phyloP scores from a whole-genome alignment of 2,113 vertebrate genomes.

The Bujurquina vittata region DNA sequence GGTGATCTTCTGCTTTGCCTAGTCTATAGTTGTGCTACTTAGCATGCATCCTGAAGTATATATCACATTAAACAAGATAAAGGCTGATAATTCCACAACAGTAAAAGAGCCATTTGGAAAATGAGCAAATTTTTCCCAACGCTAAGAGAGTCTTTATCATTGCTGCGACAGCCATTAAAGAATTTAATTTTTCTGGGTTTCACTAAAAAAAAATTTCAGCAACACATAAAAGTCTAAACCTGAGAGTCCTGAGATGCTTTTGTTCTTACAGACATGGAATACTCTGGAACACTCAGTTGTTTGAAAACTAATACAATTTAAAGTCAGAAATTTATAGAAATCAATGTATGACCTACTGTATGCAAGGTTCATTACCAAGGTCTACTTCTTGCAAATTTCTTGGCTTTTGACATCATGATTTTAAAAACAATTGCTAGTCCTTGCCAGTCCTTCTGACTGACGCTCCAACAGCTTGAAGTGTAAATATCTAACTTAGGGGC shows the following conservation, averaged over 20 bases:
- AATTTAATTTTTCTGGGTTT: background rate
- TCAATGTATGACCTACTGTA: background rate
- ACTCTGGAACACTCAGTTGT: background rate
- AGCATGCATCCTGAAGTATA: background rate
- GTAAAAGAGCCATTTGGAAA: conserved; percentile 8
- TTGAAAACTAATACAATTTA: background rate
- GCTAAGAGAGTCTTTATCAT: conserved; percentile 1
- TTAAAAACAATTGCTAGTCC: too few relatives aligned
- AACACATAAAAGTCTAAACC: background rate
- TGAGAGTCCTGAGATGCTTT: background rate
- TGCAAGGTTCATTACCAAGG: background rate
- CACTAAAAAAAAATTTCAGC: conserved; percentile 2
- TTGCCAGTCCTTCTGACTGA: background rate
- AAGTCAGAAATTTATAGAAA: background rate
- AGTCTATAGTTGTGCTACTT: background rate
- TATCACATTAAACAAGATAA: background rate
- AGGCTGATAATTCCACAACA: background rate
- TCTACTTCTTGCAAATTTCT: background rate
- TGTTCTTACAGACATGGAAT: background rate
- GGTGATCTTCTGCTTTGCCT: background rate
- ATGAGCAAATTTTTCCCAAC: background rate
- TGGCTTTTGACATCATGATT: background rate
- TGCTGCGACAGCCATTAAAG: background rate
- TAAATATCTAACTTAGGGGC: background rate
- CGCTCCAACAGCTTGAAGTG: background rate